These are phyloP conservation scores for Tetraodon nigroviridis DNA, from an alignment of 2,113 vertebrate genomes.

Conservation along the genomic window DNA sequence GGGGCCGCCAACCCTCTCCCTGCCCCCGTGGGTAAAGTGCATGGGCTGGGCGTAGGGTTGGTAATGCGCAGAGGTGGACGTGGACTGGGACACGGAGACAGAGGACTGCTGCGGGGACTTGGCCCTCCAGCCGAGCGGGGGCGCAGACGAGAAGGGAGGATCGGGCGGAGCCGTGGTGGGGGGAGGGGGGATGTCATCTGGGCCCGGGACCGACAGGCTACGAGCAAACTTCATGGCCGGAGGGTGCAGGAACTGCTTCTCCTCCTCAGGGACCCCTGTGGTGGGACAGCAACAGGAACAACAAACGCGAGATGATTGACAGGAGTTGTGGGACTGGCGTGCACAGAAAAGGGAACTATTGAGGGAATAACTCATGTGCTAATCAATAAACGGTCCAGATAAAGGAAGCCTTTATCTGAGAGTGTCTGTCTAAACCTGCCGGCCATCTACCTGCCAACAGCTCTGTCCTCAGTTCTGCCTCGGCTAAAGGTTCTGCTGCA, in stretches of 20 bases:
- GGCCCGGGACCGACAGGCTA: conserved; percentile 87
- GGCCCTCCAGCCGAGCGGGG: conserved; percentile 73
- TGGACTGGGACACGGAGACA: conserved; percentile 72
- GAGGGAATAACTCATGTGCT: too few species aligned
- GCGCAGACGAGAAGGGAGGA: conserved; percentile 84
- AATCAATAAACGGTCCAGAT: conserved; percentile 17
- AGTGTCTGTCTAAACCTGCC: conserved; percentile 59
- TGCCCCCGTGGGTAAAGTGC: conserved; percentile 64
- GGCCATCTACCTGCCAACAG: conserved; percentile 51
- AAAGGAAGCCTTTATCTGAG: conserved; percentile 24
- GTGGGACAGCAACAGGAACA: conserved; percentile 21
- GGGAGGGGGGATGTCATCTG: conserved; percentile 89
- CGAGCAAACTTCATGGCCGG: conserved; percentile 86
- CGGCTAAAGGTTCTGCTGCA: too few species aligned
- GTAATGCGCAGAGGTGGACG: conserved; percentile 75
- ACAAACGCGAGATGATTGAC: background rate
- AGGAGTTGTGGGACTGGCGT: background rate
- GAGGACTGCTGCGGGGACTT: conserved; percentile 76
- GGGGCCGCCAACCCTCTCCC: conserved; percentile 65
- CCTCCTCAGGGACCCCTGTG: conserved; percentile 83
- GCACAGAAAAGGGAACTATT: too few species aligned
- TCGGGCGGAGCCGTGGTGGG: conserved; percentile 89
- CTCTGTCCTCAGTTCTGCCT: conserved; percentile 50
- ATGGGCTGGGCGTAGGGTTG: conserved; percentile 72
- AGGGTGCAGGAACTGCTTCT: conserved; percentile 82